Base-by-base conservation (phyloP, 2,888 invertebrate genomes). In the Dastarcus helophoroides region DNA sequence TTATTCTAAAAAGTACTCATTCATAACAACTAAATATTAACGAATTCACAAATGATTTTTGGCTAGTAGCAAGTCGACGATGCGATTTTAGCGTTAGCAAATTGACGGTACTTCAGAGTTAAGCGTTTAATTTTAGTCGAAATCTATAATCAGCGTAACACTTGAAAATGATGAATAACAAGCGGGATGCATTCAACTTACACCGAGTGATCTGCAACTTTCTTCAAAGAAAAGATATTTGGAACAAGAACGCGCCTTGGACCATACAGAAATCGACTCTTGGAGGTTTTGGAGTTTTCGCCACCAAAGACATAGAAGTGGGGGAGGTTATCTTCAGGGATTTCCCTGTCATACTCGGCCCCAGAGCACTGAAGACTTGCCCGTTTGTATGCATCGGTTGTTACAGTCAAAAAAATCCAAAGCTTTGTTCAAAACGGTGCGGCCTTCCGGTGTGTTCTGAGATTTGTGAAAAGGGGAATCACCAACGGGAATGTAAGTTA, bases 281-380 rank as follows among this genome's bases (percentile, higher is more conserved):
- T 4, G 73, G 76, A 24, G 84, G 83, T 4, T 73, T 80, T 12
- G 84, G 84, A 2, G 53, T 85, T 2, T 69, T 83, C 42, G 79
- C 83, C 10, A 69, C 63, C 3, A 66, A 72, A 38, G 72, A 80
- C 48, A 75, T 84, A 22, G 54, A 61, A 33, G 53, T 65, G 15
- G 80, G 81, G 21, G 80, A 83, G 56, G 55, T 79, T 15, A 69
- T 86, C 29, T 82, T 78, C 49, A 64, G 68, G 7, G 85, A 85
- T 53, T 65, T 63, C 31, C 77, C 85, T 1, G 56, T 85, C 23
- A 64, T 84, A 22, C 56, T 72, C 28, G 84, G 85, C 0, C 81
- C 82, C 0, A 69, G 79, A 25, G 65, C 69, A 19, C 64, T 68
- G 30, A 60, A 60, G 29, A 51, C 50, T 32, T 55, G 68, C 10